phyloP scores from a whole-genome alignment of 2,888 invertebrate genomes.

The Drosophila incognita region DNA sequence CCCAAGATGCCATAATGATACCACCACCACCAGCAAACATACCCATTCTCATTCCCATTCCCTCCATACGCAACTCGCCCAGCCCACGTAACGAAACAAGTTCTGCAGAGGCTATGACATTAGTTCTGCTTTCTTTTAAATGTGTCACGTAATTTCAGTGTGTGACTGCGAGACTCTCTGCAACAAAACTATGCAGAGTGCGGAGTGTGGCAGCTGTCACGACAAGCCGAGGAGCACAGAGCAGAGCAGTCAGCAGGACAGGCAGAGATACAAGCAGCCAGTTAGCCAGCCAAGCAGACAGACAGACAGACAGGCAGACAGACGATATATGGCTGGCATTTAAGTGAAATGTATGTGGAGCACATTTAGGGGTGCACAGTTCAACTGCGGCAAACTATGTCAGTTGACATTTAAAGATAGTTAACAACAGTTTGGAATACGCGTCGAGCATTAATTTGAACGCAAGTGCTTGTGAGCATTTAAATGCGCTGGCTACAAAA shows the following conservation, averaged over 20 bases:
- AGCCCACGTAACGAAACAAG: slow-evolving; percentile 23
- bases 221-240: slow-evolving; percentile 1
- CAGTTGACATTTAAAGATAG: slow-evolving; percentile 75
- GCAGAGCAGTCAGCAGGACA: neutral
- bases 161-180: slow-evolving; percentile 19
- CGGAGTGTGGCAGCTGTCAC: slow-evolving; percentile 8
- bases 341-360: slow-evolving; percentile 75
- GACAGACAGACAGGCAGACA: slow-evolving; percentile 10
- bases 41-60: slow-evolving; percentile 3
- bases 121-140: slow-evolving; percentile 79
- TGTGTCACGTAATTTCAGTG: slow-evolving; percentile 78
- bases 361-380: slow-evolving; percentile 56
- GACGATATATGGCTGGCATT: slow-evolving; percentile 75
- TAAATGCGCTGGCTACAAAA: slow-evolving; percentile 21
- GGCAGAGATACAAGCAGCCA: neutral
- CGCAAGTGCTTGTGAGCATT: slow-evolving; percentile 19
- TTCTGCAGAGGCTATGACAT: slow-evolving; percentile 54
- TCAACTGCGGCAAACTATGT: slow-evolving; percentile 50
- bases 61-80: neutral
- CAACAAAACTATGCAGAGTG: slow-evolving; percentile 35
- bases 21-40: slow-evolving; percentile 6
- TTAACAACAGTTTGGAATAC: slow-evolving; percentile 67
- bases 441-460: slow-evolving; percentile 29
- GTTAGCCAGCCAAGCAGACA: neutral
- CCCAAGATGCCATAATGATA: slow-evolving; percentile 33